Base-by-base conservation (phyloP, 2,888 invertebrate species). In the Onthophagus sagittarius region DNA sequence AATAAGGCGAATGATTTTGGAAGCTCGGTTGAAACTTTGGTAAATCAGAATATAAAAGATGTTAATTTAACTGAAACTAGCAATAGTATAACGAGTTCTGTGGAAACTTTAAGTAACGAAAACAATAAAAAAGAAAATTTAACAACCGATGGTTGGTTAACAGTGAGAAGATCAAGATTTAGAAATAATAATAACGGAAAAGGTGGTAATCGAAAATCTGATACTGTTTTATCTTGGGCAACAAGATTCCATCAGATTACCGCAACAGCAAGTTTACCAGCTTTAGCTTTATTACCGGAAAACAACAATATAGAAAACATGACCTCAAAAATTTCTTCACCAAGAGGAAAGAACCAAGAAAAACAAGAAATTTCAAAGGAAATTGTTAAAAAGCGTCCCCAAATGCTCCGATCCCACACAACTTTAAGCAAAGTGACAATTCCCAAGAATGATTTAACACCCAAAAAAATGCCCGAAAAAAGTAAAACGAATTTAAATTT, bases 61-160 rank as follows among this genome's bases (percentile, higher is more conserved):
- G 77, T 81, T n/a, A 79, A 81, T 62, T 78, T 80, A 4, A 80
- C 81, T 1, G 80, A 82, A 74, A 82, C 82, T 0, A 81, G 79
- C 70, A 83, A 84, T 75, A 83, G 83, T 71, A 83, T 85, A 75
- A 88, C 88, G 33, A 88, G 89, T 79, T 90, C 90, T 63, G 86
- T 87, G 0, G 90, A 90, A 81, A 89, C 90, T 0, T 84, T 90
- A 15, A 87, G 88, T 0, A 85, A 85, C 63, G 89, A 90, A 81
- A 87, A 88, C 70, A 83, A 88, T 9, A 87, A 87, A 75, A 80
- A 76, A 62, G 80, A 80, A 9, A 9, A 7, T 7, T 53, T 53
- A 53, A 76, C 79, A n/a, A 74, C 82, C 63, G 94, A 94, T 78
- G 97, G 97, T 0, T 97, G 97, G 97, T 89, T 96, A 76, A 97